Evolutionary conservation across 1,140 invertebrate genomes (phyloP), one percentile per base, ranked within the genome.

Genomic region (Drosophila kurseongensis): DNA sequence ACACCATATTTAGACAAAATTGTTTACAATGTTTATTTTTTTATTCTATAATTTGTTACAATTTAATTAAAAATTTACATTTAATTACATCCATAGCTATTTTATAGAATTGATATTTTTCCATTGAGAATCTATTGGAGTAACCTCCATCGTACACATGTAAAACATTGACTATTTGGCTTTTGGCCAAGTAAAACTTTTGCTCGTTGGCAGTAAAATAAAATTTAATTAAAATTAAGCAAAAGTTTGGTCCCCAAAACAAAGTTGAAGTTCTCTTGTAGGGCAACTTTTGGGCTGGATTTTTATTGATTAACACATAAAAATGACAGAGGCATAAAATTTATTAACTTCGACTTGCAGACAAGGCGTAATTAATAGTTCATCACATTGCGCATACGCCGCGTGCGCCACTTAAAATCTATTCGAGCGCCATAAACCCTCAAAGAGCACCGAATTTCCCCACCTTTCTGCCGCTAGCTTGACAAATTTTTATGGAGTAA

Each of bases 261-360:
- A 55, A 72, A 69, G 44, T 76, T 45, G 12, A 44, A 67, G 54
- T 51, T 52, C 55, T 63, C 23, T 50, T n/a, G 29, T 18, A 45
- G 6, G 16, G 27, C 42, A 61, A 57, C 42, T 74, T 67, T 52
- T 59, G 55, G 48, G 66, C 38, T 10, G 23, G 47, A 66, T 75
- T 86, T 76, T 66, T 75, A 86, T 86, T 88, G 83, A 86, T 88
- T 75, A 85, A 75, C 76, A 54, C 78, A 88, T 79, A 79, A 86
- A 86, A 86, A 57, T 62, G 59, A 75, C 45, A 83, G 56, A 50
- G 67, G 61, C 44, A 71, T 41, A 61, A 69, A 79, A 83, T 66
- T 66, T 83, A 83, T 83, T 79, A 18, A 56, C 36, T 45, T 23
- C 10, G 23, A 23, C 27, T 66, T n/a, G 14, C 61, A 69, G 84